A percentile compares a stretch with the other conserved stretches of the same genome.
Conservation (phyloP, 2,888 invertebrate species). For the Cyclophora punctaria region DNA sequence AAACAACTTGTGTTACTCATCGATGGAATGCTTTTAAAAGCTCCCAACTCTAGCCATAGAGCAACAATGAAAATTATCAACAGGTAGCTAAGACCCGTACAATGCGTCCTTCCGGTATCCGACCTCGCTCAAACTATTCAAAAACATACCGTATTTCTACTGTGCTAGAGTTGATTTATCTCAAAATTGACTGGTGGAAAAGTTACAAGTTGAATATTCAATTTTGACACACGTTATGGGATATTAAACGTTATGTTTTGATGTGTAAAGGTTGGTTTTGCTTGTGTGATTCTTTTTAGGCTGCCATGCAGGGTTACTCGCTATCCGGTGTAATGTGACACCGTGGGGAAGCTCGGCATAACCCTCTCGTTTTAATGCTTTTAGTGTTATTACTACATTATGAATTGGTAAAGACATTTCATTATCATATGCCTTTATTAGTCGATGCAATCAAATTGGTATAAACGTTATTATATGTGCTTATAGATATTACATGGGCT, state of each 20-base stretch:
- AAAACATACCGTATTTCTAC: slow-evolving; percentile 25
- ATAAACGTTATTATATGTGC: no score
- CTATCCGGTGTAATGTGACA: slow-evolving; percentile 67
- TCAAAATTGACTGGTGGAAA: slow-evolving; percentile 12
- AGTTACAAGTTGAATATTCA: slow-evolving; percentile 23
- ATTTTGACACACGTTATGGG: slow-evolving; percentile 15
- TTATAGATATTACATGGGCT: no score
- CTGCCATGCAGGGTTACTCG: slow-evolving; percentile 50
- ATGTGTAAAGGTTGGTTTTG: slow-evolving; percentile 21
- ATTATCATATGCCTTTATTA: no score
- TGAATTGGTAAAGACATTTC: no score
- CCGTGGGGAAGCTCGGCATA: slow-evolving; percentile 60
- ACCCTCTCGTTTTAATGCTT: slow-evolving; percentile 19
- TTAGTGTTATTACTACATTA: slow-evolving; percentile 17
- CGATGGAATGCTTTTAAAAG: slow-evolving; percentile 57
- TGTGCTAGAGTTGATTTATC: slow-evolving; percentile 22
- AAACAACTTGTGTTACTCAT: slow-evolving; percentile 37
- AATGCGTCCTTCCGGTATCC: slow-evolving; percentile 68
- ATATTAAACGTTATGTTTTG: slow-evolving; percentile 19
- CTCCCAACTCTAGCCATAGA: slow-evolving; percentile 33
- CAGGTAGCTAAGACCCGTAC: slow-evolving; percentile 65
- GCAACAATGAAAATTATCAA: slow-evolving; percentile 66
- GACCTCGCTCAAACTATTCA: slow-evolving; percentile 15
- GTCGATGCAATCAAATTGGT: no score
- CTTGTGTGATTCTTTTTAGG: slow-evolving; percentile 22